Base-by-base conservation (phyloP, 2,797 vertebrate genomes). In the Benthosema pterotum region DNA sequence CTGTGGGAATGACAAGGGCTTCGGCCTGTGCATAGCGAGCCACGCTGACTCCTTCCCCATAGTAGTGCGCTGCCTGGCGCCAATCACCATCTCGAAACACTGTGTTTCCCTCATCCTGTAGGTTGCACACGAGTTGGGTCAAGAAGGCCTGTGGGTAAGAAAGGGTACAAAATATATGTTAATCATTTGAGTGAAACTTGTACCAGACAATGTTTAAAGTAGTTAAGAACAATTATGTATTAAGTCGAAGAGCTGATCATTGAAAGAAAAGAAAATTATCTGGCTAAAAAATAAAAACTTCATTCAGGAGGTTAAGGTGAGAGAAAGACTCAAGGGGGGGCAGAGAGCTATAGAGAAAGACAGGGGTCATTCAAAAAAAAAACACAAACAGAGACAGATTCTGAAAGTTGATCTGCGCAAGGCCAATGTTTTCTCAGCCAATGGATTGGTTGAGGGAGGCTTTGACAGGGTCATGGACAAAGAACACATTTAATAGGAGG, bases 41-140 rank as follows among this genome's bases (percentile, higher is more conserved):
- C 49, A 99, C 95, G 0, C 95, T 97, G 85, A 99, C 89, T 9
- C 95, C 98, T 87, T 99, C 98, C 3, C 95, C 91, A 3, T 99
- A 99, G 85, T 98, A 95, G 25, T 92, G 93, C 49, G 93, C 83
- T 0, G 96, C 96, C 72, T 95, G 94, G 66, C 95, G 96, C 80
- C 93, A 94, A 70, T 99, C 95, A 52, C 94, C 94, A 60, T 98
- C 96, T 53, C 94, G 91, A 80, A 95, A 99, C 63, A 96, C 92
- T 12, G 93, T 90, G 75, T 99, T 99, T 67, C 98, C 98, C 80
- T 99, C 98, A 11, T 95, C 95, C 78, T 97, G 94, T 81, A 99
- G 84, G 88, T 98, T 97, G 83, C 92, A 94, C 63, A 99, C 96
- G 82, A 99, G 86, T 88, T 98, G 97, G 79, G 94, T 96, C 83